A percentile compares a stretch with the other conserved stretches of the same genome.
Evolutionary conservation across 2,797 vertebrate species (phyloP).

Genomic region (Poecilia gillii): DNA sequence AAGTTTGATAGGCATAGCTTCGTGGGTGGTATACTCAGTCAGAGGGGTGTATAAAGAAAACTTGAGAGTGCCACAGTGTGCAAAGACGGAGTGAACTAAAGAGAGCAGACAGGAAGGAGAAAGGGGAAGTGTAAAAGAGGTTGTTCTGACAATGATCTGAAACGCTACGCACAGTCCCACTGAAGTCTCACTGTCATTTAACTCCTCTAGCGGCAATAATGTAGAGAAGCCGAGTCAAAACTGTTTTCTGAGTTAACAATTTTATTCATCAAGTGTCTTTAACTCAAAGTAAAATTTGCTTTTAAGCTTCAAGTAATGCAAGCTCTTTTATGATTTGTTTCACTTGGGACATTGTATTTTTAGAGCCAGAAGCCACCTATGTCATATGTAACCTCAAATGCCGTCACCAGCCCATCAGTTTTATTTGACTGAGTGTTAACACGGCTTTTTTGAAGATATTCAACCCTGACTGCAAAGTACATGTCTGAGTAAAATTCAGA

Average conservation of each 20-base stretch:
- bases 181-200: slow-evolving; percentile 14
- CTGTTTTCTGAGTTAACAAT: background rate
- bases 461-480: background rate
- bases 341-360: background rate
- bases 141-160: slow-evolving; percentile 34
- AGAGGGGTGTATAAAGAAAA: background rate
- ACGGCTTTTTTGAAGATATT: background rate
- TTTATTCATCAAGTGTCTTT: background rate
- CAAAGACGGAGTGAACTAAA: slow-evolving; percentile 6
- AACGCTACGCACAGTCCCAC: slow-evolving; percentile 5
- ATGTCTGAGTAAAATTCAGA: background rate
- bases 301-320: background rate
- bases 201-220: background rate
- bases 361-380: background rate
- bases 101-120: slow-evolving; percentile 62
- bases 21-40: background rate
- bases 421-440: background rate
- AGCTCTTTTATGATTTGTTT: background rate
- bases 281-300: background rate
- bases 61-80: background rate
- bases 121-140: slow-evolving; percentile 60
- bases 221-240: slow-evolving; percentile 1
- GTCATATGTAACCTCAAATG: accelerated
- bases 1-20: background rate
- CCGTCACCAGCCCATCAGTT: background rate